These are phyloP conservation scores for Rhogogaster chlorosoma DNA, from an alignment of 2,888 invertebrate genomes.

Conservation along the genomic window DNA sequence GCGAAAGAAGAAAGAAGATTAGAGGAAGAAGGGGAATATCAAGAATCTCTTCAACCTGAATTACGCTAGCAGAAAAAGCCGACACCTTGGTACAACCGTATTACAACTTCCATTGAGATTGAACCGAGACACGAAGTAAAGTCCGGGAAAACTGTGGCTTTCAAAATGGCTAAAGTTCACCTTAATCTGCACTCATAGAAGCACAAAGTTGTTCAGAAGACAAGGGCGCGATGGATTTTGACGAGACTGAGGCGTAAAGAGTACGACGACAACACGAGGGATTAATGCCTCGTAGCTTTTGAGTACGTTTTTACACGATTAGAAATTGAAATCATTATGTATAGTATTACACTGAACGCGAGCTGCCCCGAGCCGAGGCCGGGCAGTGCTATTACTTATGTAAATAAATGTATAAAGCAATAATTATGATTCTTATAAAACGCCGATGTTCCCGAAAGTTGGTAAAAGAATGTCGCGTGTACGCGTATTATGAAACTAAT, in stretches of 20 bases:
- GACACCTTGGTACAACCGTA: not conserved
- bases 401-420: conserved; percentile 73
- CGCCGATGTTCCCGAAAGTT: conserved; percentile 44
- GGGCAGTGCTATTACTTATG: conserved; percentile 60
- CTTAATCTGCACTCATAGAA: conserved; percentile 26
- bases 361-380: conserved; percentile 64
- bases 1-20: conserved; percentile 50
- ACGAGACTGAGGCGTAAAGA: conserved; percentile 55
- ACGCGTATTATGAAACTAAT: conserved; percentile 61
- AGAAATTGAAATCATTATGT: conserved; percentile 61
- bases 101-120: conserved; percentile 30
- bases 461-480: conserved; percentile 37
- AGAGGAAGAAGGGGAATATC: conserved; percentile 49
- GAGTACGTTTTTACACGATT: conserved; percentile 70
- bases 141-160: conserved; percentile 67
- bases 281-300: conserved; percentile 70
- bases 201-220: conserved; percentile 36
- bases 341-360: conserved; percentile 72
- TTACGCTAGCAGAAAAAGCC: not conserved
- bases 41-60: conserved; percentile 12
- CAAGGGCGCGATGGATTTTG: conserved; percentile 49
- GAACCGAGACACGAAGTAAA: not conserved
- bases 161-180: conserved; percentile 61
- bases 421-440: conserved; percentile 51
- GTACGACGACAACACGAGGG: conserved; percentile 74